Conservation (phyloP, 2,797 vertebrate species). For the Rhinatrema bivittatum region DNA sequence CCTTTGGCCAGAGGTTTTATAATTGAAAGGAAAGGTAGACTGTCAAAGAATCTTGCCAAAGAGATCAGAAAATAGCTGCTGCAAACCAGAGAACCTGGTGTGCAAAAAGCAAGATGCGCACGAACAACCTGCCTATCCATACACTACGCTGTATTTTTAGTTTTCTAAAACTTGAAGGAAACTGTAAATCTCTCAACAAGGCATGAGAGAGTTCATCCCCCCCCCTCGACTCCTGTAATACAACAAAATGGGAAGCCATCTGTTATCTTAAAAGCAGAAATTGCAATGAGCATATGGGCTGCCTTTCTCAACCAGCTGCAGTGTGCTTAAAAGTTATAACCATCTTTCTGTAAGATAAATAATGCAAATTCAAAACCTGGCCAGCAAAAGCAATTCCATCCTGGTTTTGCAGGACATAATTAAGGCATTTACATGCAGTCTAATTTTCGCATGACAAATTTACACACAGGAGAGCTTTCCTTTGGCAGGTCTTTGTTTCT, state of each 20-base stretch:
- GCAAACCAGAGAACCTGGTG: no score
- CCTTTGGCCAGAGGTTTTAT: no score
- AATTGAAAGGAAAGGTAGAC: no score
- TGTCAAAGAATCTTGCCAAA: no score
- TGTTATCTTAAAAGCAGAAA: slow-evolving; percentile 62
- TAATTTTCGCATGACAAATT: slow-evolving; percentile 20
- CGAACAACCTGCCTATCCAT: no score
- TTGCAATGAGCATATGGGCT: slow-evolving; percentile 66
- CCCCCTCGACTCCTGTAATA: slow-evolving; percentile 61
- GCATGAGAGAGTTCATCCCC: slow-evolving; percentile 26
- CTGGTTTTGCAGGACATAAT: slow-evolving; percentile 29
- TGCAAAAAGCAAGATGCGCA: no score
- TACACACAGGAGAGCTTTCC: slow-evolving; percentile 11
- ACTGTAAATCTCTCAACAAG: slow-evolving; percentile 39
- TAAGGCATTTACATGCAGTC: slow-evolving; percentile 32
- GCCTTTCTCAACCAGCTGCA: slow-evolving; percentile 64
- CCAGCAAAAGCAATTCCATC: slow-evolving; percentile 47
- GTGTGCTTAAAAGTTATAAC: slow-evolving; percentile 72
- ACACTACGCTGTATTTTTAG: slow-evolving; percentile 5
- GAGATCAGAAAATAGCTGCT: no score
- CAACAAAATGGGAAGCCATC: slow-evolving; percentile 59
- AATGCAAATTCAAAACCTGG: slow-evolving; percentile 58
- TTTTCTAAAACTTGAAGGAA: slow-evolving; percentile 31
- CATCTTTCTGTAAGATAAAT: slow-evolving; percentile 64
- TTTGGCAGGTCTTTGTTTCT: slow-evolving; percentile 5